phyloP scores from a whole-genome alignment of 2,888 invertebrate species.

The Xestia ashworthii region DNA sequence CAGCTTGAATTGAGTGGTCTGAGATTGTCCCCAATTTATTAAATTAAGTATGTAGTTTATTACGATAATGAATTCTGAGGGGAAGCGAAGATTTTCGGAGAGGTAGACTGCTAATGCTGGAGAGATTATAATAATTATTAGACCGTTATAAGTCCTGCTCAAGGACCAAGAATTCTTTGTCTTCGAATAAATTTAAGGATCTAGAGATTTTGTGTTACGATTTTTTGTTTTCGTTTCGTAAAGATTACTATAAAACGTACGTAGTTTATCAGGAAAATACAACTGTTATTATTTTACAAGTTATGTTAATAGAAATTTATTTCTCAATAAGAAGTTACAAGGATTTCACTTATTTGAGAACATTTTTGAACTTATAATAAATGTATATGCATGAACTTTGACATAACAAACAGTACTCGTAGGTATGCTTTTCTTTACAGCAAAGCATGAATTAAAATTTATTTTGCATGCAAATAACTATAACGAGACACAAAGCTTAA shows the following conservation, averaged over 20 bases:
- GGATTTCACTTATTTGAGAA: neutral
- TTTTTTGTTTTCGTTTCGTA: neutral
- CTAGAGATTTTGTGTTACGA: neutral
- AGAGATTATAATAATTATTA: conserved; percentile 19
- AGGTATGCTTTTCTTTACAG: neutral
- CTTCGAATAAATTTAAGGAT: neutral
- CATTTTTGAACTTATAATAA: neutral
- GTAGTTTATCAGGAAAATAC: neutral
- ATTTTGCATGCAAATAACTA: neutral
- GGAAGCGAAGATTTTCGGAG: conserved; percentile 22
- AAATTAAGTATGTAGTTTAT: conserved; percentile 62
- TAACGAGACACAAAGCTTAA: neutral
- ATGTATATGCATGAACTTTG: no score
- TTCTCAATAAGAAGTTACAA: neutral
- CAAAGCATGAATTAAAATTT: neutral
- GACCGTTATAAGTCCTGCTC: neutral
- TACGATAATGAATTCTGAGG: conserved; percentile 60
- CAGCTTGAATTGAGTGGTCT: conserved; percentile 58
- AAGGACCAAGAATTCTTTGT: neutral
- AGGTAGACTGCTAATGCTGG: conserved; percentile 9
- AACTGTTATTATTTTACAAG: no score
- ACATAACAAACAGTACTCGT: neutral
- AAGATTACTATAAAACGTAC: neutral
- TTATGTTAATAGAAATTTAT: neutral
- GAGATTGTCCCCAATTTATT: conserved; percentile 62